Conservation (phyloP, 2,797 vertebrate species). For the Phrynocephalus guinanensis region DNA sequence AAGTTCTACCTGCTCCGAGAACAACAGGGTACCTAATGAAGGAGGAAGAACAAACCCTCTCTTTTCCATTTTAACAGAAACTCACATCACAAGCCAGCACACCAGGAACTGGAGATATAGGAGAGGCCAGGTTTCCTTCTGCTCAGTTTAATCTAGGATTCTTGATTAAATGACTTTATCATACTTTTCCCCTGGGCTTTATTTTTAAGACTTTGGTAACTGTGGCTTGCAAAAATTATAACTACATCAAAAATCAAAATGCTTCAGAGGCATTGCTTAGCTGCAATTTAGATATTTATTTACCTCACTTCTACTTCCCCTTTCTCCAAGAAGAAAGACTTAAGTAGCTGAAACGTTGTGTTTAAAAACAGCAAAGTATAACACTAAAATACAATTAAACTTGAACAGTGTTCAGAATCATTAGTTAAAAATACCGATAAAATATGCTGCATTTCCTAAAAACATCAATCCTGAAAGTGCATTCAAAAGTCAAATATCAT, state of each 20-base stretch:
- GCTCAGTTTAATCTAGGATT: neutral
- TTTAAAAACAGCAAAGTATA: no score
- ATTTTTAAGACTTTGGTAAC: neutral
- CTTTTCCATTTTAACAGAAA: fast-evolving
- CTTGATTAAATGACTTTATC: neutral
- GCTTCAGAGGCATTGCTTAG: conserved; percentile 5
- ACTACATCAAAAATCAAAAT: neutral
- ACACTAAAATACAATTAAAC: no score
- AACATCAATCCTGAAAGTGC: no score
- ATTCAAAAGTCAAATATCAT: no score
- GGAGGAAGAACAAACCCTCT: neutral
- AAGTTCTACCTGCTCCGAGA: neutral
- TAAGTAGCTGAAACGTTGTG: no score
- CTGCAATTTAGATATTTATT: neutral
- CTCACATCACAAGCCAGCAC: neutral
- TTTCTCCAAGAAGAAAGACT: no score
- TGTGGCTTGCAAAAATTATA: neutral
- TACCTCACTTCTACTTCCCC: no score
- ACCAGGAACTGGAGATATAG: neutral
- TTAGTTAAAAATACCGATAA: no score
- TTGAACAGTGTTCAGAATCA: no score
- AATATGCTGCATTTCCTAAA: no score
- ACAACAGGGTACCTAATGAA: neutral
- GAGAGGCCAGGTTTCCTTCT: neutral
- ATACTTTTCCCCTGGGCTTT: neutral